phyloP scores from a whole-genome alignment of 2,888 invertebrate species.

The Aphidius colemani region DNA sequence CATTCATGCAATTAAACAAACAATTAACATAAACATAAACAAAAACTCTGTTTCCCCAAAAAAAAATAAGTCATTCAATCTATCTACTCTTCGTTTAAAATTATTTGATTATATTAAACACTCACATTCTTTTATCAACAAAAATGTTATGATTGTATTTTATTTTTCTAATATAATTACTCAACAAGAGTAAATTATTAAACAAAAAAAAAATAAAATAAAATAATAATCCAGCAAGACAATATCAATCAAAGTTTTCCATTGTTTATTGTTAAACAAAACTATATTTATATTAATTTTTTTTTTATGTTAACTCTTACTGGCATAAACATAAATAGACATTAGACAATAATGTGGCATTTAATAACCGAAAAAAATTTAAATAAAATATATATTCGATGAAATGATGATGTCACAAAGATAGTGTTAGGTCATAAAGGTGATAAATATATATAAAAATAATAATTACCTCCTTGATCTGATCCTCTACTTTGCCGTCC shows the following conservation, averaged over 20 bases:
- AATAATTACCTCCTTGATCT: slow-evolving; percentile 80
- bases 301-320: background rate
- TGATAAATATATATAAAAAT: slow-evolving; percentile 10
- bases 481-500: slow-evolving; percentile 84
- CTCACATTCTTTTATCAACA: slow-evolving; percentile 7
- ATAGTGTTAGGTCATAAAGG: slow-evolving; percentile 8
- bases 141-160: background rate
- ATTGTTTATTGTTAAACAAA: too few relatives aligned
- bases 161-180: background rate
- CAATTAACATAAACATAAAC: slow-evolving; percentile 9
- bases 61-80: slow-evolving; percentile 22
- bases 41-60: slow-evolving; percentile 30
- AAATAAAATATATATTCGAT: slow-evolving; percentile 25
- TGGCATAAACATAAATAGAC: background rate
- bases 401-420: slow-evolving; percentile 4
- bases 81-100: slow-evolving; percentile 13
- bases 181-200: background rate
- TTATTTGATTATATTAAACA: slow-evolving; percentile 6
- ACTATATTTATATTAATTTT: too few relatives aligned
- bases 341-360: too few relatives aligned
- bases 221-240: too few relatives aligned
- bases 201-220: too few relatives aligned
- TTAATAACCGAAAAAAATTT: too few relatives aligned
- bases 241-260: too few relatives aligned
- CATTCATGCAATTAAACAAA: slow-evolving; percentile 10